Base-by-base conservation (phyloP, 2,113 vertebrate species). In the Furnarius figulus region DNA sequence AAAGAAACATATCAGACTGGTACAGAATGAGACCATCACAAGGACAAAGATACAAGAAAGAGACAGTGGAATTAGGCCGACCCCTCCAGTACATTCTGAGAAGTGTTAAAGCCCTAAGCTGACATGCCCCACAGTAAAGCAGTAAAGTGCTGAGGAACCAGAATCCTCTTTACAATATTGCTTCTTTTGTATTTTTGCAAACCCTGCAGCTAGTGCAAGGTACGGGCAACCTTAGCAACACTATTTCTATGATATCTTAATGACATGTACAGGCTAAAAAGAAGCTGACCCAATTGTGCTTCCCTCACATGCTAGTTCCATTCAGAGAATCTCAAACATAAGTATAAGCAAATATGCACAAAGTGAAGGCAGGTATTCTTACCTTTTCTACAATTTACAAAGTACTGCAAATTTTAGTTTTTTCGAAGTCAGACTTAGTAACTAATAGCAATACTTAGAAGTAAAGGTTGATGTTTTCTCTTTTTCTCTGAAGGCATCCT, bases 281-380 rank as follows among this genome's bases (percentile, higher is more conserved):
- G 20, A n/a, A 65, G 15, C 7, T 79, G 12, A 61, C 3, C 3
- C 28, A 59, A 0, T 1, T 79, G 27, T 59, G 8, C 35, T 59
- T 75, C 47, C 82, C 20, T 68, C 33, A 72, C 6, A 67, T 58
- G 14, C 18, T 58, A 25, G 8, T 73, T 90, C 39, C 25, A 44
- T 70, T 76, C 23, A 25, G 46, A 83, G 27, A 83, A 30, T 73
- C 31, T 83, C 56, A 73, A 83, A 49, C 13, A 53, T 14, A 22
- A 80, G 22, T 58, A 39, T 18, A 63, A 81, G 63, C 24, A 63
- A 68, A 61, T 65, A 83, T 39, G 40, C n/a, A 72, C 3, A 55
- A 59, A 8, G 5, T 40, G 14, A 73, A 80, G 85, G 14, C 8
- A 70, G 19, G 3, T 10, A 46, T 46, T 86, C 30, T 84, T 80